Evolutionary conservation across 2,888 invertebrate species (phyloP), one percentile per base, ranked within the genome.

Genomic region (Ornithoptera alexandrae): DNA sequence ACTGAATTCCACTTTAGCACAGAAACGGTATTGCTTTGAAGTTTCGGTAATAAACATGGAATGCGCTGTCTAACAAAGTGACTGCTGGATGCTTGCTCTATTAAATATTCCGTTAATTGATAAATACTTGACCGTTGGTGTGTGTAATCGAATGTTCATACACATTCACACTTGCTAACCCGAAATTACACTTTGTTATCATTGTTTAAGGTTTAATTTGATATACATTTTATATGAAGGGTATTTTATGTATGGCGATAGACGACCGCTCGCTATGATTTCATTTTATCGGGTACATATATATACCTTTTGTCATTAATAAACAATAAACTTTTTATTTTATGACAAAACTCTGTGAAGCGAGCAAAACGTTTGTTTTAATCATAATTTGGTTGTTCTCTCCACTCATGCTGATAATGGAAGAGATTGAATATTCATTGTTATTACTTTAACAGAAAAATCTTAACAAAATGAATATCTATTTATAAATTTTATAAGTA

Each of bases 81-180:
- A 81, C 79, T 78, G 80, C 72, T 74, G 86, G 84, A 87, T 88
- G 85, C 85, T 84, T 81, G 81, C 81, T 82, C 85, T 85, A 89
- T 89, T 87, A 90, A 87, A 90, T 88, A 84, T 81, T 81, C 77
- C 75, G 83, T 85, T 91, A 92, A 92, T 90, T 90, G 89, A 87
- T 86, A 89, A 91, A 91, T 91, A 89, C 91, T 90, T 90, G 91
- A 89, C 89, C 88, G 79, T 62, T 82, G 83, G 82, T 74, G 89
- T 87, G 90, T 86, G 79, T 88, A 90, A 92, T 92, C 87, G 87
- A 91, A 90, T 90, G 88, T 88, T 89, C 88, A 85, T 86, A 88
- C 88, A 85, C 77, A 73, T 72, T 70, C 8, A 17, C 5, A n/a
- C 36, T 56, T 24, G 12, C 15, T 56, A 15, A 20, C 20, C 18